A percentile compares a stretch with the other conserved stretches of the same genome.
Evolutionary conservation across 2,888 invertebrate species (phyloP).

Genomic region (Mallateleia sp.): DNA sequence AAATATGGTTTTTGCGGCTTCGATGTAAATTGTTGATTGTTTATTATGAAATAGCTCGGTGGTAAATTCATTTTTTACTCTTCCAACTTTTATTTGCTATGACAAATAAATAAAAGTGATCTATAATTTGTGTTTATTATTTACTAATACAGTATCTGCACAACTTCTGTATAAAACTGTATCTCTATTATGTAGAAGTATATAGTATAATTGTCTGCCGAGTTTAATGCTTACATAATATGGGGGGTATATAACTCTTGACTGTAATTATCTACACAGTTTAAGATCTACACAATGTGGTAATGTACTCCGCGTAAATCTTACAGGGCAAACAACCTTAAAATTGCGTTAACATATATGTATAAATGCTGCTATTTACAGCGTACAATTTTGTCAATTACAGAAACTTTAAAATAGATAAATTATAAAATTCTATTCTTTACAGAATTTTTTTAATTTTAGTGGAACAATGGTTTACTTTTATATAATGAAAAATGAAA

Average conservation of each 20-base stretch:
- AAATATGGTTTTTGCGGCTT: too few relatives aligned
- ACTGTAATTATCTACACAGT: slow-evolving; percentile 61
- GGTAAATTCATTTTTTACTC: too few relatives aligned
- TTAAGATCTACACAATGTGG: slow-evolving; percentile 64
- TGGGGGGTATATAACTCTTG: slow-evolving; percentile 60
- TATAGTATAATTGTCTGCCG: slow-evolving; percentile 52
- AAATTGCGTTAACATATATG: slow-evolving; percentile 36
- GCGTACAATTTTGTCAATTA: slow-evolving; percentile 37
- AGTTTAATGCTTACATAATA: slow-evolving; percentile 63
- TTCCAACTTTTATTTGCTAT: too few relatives aligned
- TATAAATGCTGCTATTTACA: slow-evolving; percentile 36
- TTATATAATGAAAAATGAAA: too few relatives aligned
- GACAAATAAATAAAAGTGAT: too few relatives aligned
- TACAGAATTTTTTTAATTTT: too few relatives aligned
- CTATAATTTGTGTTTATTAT: not conserved
- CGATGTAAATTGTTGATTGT: too few relatives aligned
- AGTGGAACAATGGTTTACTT: too few relatives aligned
- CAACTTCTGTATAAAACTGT: slow-evolving; percentile 55
- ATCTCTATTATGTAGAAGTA: slow-evolving; percentile 43
- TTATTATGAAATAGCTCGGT: too few relatives aligned
- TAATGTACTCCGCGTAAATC: slow-evolving; percentile 51
- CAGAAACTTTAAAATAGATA: slow-evolving; percentile 21
- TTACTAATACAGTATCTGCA: slow-evolving; percentile 33
- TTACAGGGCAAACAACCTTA: slow-evolving; percentile 54
- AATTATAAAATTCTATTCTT: too few relatives aligned